Base-by-base conservation (phyloP, 2,113 vertebrate species). In the Pteronura brasiliensis region DNA sequence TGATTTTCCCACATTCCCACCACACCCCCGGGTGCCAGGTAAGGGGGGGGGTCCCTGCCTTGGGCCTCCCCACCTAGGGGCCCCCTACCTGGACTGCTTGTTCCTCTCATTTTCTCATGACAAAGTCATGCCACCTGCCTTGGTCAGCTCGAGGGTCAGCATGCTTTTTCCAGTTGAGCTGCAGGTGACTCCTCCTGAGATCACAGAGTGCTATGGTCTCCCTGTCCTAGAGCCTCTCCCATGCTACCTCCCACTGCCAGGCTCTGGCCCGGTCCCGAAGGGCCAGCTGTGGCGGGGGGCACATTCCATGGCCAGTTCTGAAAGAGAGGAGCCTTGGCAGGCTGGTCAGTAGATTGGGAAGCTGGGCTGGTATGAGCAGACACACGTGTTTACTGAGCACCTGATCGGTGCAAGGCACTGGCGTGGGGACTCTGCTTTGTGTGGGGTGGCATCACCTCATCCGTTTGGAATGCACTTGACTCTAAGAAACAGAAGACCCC, bases 391-490 rank as follows among this genome's bases (percentile, higher is more conserved):
- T 85, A 6, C 4, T 15, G 21, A 52, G 34, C 8, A 44, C 15
- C 52, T 55, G 69, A 29, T 91, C 7, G 6, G 3, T 29, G 39
- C 11, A 23, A 61, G 34, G 27, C 2, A 0, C 81, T 6, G 27
- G 36, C 3, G 0, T 65, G 49, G 39, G 13, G 44, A 6, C 65
- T 29, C 23, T 39, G 12, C 49, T 17, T 69, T 27, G 2, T 9
- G 29, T 21, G 27, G 23, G 47, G 11, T 55, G 57, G 59, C 82
- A 13, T 57, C 4, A 2, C 36, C 21, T 27, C 29, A 1, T 29
- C 42, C 0, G 1, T 39, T 23, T 72, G 61, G 25, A 52, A n/a
- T 6, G 25, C 39, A 1, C 25, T 72, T 4, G 1, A 7, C 29
- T 49, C 88, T 71, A 18, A 77, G 63, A 59, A 72, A 9, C n/a